These are phyloP conservation scores for Brachionus angularis DNA, from an alignment of 1,140 invertebrate genomes.

Conservation along the genomic window DNA sequence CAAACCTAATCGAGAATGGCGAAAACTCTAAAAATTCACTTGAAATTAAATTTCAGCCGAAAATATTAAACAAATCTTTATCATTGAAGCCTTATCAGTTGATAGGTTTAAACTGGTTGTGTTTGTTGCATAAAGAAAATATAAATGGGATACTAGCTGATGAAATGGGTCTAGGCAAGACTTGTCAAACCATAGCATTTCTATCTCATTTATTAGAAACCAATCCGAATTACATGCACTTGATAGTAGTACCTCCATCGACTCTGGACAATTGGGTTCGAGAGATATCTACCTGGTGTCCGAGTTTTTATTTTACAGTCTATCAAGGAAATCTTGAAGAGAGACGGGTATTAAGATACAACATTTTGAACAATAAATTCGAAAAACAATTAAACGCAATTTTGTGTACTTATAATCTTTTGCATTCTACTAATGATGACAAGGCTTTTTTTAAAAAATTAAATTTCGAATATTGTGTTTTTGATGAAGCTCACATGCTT, in stretches of 20 bases:
- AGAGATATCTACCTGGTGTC: constrained; percentile 98
- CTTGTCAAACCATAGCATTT: constrained; percentile 94
- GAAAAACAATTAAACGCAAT: constrained; percentile 54
- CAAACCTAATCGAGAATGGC: constrained; percentile 48
- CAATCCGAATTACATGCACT: constrained; percentile 93
- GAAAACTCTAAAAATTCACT: constrained; percentile 46
- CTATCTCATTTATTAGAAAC: constrained; percentile 87
- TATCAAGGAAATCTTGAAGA: constrained; percentile 85
- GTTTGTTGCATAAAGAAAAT: constrained; percentile 98
- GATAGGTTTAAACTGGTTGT: constrained; percentile 92
- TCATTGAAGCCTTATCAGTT: constrained; percentile 77
- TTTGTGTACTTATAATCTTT: constrained; percentile 68
- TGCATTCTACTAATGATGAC: constrained; percentile 78
- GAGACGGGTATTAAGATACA: constrained; percentile 68
- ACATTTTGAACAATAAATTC: constrained; percentile 68
- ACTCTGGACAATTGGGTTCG: constrained; percentile 99
- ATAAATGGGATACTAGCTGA: constrained; percentile 95
- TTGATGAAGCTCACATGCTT: constrained; percentile 95
- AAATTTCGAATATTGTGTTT: constrained; percentile 82
- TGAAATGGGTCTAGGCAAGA: constrained; percentile 84
- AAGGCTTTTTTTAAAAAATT: constrained; percentile 81
- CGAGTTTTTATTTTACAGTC: constrained; percentile 74
- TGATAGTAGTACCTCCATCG: constrained; percentile 91
- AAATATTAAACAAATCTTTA: constrained; percentile 60
- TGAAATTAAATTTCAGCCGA: constrained; percentile 58